Percentiles rank a stretch among this genome's conserved stretches.
Conservation (phyloP, 2,113 vertebrate genomes). For the Columba livia region DNA sequence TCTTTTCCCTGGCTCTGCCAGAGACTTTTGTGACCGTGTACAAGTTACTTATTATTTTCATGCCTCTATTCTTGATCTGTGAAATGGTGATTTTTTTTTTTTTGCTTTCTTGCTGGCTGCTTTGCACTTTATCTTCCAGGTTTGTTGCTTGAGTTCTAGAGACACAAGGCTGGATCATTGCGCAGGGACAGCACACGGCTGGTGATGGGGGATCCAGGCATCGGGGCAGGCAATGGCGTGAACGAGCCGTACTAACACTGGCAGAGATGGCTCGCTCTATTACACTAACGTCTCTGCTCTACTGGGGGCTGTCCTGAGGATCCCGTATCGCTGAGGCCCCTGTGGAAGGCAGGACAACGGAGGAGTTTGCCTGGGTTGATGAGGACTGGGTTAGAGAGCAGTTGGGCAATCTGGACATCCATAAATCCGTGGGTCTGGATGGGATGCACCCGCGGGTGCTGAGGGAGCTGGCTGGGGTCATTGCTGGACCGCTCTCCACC, state of each 20-base stretch:
- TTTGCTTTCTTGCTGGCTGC: constrained; percentile 14
- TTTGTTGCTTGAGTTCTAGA: neutral
- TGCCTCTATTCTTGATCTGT: constrained; percentile 51
- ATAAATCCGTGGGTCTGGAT: too few species aligned
- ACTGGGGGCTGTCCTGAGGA: too few species aligned
- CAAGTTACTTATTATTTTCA: constrained; percentile 61
- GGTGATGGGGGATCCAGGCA: neutral
- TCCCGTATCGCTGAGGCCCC: too few species aligned
- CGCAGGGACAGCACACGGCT: neutral
- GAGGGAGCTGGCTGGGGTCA: too few species aligned
- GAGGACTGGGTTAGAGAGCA: too few species aligned
- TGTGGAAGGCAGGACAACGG: too few species aligned
- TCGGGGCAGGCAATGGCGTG: neutral
- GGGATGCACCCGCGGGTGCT: too few species aligned
- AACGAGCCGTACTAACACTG: neutral
- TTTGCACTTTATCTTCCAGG: constrained; percentile 33
- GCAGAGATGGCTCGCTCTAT: neutral
- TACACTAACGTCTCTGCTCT: neutral
- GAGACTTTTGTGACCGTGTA: constrained; percentile 55
- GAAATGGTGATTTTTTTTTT: constrained; percentile 29
- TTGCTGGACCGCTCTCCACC: too few species aligned
- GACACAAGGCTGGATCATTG: neutral
- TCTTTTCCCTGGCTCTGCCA: constrained; percentile 53
- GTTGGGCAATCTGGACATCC: too few species aligned
- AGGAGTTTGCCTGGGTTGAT: too few species aligned